Evolutionary conservation across 2,797 vertebrate species (phyloP).

Genomic region (Lophius americanus): DNA sequence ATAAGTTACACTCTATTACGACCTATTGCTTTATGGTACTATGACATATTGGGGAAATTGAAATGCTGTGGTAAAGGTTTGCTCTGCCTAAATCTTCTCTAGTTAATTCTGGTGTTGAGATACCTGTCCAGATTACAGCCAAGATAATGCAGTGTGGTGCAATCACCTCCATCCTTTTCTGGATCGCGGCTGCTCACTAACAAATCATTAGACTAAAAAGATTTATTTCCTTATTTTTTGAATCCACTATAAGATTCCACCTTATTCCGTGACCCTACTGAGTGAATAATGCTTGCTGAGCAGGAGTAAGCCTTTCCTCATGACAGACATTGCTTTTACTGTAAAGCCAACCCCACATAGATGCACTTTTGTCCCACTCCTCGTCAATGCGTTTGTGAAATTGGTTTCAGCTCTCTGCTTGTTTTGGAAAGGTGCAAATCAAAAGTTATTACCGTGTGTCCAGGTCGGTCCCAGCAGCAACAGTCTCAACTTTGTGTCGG

Average conservation of each 20-base stretch:
- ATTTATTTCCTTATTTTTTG: constrained; percentile 20
- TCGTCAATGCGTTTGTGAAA: background rate
- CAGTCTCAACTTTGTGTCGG: background rate
- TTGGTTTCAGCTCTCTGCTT: constrained; percentile 6
- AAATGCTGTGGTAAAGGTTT: too few species aligned
- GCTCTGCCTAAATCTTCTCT: too few species aligned
- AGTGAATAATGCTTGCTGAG: constrained; percentile 27
- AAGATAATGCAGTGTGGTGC: constrained; percentile 45
- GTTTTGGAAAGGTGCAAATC: constrained; percentile 25
- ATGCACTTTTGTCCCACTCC: constrained; percentile 15
- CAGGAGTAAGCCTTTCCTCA: constrained; percentile 34
- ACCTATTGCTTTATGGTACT: too few species aligned
- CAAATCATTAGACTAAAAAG: constrained; percentile 16
- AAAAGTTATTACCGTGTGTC: constrained; percentile 23
- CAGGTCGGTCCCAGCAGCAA: constrained; percentile 3
- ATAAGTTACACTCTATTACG: too few species aligned
- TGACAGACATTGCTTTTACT: constrained; percentile 27
- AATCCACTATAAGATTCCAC: constrained; percentile 20
- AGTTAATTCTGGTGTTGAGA: constrained; percentile 7
- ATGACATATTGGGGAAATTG: too few species aligned
- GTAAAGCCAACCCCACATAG: background rate
- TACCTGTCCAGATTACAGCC: constrained; percentile 10
- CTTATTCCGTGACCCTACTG: constrained; percentile 26
- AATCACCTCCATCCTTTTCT: constrained; percentile 16
- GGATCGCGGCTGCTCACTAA: constrained; percentile 25